Base-by-base conservation (phyloP, 2,113 vertebrate species). In the Salvelinus alpinus region DNA sequence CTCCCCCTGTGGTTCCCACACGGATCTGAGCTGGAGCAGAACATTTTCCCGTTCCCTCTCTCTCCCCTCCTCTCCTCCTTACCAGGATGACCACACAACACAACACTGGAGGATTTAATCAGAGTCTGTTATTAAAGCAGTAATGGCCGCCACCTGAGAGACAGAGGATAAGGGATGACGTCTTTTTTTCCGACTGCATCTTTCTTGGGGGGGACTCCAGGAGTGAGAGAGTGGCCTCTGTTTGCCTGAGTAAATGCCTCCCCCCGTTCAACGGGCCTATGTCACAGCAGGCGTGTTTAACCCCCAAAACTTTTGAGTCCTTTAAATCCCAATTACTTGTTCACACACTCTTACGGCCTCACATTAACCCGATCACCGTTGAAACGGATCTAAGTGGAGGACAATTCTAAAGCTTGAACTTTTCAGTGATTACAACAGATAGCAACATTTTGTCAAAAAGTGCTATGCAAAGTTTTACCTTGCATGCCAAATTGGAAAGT, bases 1-100 rank as follows among this genome's bases (percentile, higher is more conserved):
- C 93, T 95, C 91, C 92, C 91, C 91, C 94, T 90, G 90, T 89
- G 95, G 95, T 99, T 99, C 97, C 97, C 97, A 98, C 97, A 96
- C 95, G 95, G 94, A 96, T 93, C 94, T 92, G 72, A 81, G 76
- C 89, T 80, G 83, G 75, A 77, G 70, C 69, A 71, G 72, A 77
- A 76, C 74, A 13, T 54, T 34, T 12, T 24, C 25, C 24, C 27
- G 20, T 51, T 57, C 47, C 24, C 70, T 57, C 70, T 51, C 44
- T 59, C 27, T 22, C 54, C 27, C 16, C 64, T 38, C 54, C 5
- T 73, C 77, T 85, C 79, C 87, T 85, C 80, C 84, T 82, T 78
- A 91, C 91, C 1, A 87, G 92, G 88, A 91, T 92, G 96, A 96
- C 96, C 96, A 98, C 97, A 98, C 96, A 98, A 96, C 25, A 25